Percentiles rank a stretch among this genome's conserved stretches.
These are phyloP conservation scores for Sebastes fasciatus DNA, from an alignment of 2,113 vertebrate genomes.

Conservation along the genomic window DNA sequence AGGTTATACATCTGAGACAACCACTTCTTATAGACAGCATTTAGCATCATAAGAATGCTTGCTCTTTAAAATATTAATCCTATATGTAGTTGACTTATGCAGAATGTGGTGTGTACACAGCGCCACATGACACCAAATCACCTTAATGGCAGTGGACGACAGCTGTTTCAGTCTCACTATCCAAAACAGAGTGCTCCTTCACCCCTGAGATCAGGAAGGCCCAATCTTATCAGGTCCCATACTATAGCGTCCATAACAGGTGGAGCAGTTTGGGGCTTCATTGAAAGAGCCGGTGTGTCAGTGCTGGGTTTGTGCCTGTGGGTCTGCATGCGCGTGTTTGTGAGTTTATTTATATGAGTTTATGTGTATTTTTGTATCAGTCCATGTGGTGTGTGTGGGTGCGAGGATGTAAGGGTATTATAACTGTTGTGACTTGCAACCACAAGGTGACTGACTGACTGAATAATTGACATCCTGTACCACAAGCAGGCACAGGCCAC, in stretches of 20 bases:
- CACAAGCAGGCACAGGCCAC: constrained; percentile 52
- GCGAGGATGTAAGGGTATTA: constrained; percentile 51
- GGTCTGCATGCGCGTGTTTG: constrained; percentile 31
- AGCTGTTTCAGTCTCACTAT: constrained; percentile 66
- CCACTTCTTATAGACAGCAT: background rate
- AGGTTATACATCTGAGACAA: background rate
- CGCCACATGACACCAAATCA: constrained; percentile 45
- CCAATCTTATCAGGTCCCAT: constrained; percentile 51
- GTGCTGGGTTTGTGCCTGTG: constrained; percentile 22
- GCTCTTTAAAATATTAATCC: background rate
- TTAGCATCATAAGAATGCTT: background rate
- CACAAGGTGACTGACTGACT: constrained; percentile 68
- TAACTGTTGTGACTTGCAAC: constrained; percentile 63
- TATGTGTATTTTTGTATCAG: constrained; percentile 56
- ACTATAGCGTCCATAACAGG: constrained; percentile 54
- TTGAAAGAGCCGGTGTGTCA: constrained; percentile 54
- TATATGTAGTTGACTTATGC: constrained; percentile 28
- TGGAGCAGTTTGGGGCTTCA: constrained; percentile 52
- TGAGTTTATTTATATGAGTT: constrained; percentile 58
- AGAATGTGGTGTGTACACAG: constrained; percentile 28
- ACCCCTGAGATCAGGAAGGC: constrained; percentile 58
- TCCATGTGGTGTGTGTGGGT: constrained; percentile 1
- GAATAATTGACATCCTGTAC: constrained; percentile 57
- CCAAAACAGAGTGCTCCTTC: constrained; percentile 62
- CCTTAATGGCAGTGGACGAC: constrained; percentile 50